Conservation (phyloP, 2,797 vertebrate species). For the Pachyuromys duprasi region DNA sequence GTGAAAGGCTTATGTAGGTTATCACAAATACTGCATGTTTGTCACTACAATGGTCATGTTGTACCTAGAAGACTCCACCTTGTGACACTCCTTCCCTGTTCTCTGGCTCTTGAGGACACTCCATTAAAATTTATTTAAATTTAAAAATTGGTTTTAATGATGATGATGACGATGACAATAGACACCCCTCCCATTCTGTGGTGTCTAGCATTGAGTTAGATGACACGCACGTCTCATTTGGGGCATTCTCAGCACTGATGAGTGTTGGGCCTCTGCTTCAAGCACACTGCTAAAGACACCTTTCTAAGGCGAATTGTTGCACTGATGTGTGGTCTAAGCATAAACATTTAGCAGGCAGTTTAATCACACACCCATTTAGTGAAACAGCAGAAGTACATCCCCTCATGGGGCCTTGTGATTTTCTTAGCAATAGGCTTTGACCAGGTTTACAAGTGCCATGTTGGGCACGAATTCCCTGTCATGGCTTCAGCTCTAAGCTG, state of each 20-base stretch:
- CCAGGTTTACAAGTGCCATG: neutral
- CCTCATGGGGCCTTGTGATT: neutral
- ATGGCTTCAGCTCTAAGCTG: neutral
- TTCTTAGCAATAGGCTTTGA: neutral
- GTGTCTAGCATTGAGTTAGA: too few relatives aligned
- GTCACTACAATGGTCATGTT: neutral
- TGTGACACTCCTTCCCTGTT: neutral
- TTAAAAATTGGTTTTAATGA: neutral
- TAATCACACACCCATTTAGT: neutral
- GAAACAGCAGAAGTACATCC: neutral
- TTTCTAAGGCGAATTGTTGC: neutral
- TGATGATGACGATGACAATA: neutral
- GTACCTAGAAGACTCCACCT: neutral
- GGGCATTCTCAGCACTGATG: neutral
- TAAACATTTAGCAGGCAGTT: neutral
- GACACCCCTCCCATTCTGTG: neutral
- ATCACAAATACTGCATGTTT: neutral
- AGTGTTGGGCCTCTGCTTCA: neutral
- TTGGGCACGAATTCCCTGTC: neutral
- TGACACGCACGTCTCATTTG: neutral
- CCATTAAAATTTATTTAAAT: neutral
- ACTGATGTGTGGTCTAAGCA: neutral
- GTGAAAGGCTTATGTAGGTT: neutral
- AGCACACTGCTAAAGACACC: too few relatives aligned
- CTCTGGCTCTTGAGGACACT: neutral